Evolutionary conservation across 2,888 invertebrate species (phyloP), one percentile per base, ranked within the genome.

Genomic region (Cremastinae sp.): DNA sequence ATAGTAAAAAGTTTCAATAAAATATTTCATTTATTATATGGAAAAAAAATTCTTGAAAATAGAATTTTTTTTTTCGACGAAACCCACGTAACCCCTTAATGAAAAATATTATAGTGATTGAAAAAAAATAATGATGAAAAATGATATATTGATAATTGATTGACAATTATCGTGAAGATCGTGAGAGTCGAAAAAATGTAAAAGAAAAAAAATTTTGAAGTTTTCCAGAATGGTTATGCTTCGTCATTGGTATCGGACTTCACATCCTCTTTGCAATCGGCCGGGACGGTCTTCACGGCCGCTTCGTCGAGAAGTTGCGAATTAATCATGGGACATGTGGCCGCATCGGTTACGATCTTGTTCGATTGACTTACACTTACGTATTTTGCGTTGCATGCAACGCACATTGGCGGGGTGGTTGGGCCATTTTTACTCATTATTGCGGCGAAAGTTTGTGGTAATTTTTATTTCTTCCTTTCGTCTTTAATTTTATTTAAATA

Each of bases 331-430:
- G 79, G 35, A 62, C 72, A 74, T 1, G 18, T 56, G 56, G 71
- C 59, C 73, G 80, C 0, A 41, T 64, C 3, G 47, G 78, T 51
- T 77, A 81, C 74, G 66, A 64, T 75, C 53, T 78, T 37, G 70
- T 87, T 20, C 84, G 87, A 74, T 83, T 90, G 68, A 37, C 89
- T 0, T 91, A 91, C 81, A 91, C 91, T 37, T 92, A 92, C 75
- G 82, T 91, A 3, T 92, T 92, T 79, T 89, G 91, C 53, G 80
- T 91, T 0, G 88, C 90, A 5, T 91, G 91, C 75, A 91, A 91
- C 72, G 87, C 90, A 82, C 91, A 91, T 51, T 93, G 93, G 92
- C 87, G 91, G 47, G 91, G 91, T 39, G 84, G 88, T n/a, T 93
- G 92, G 91, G 84, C 85, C 20, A 80, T 91, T 56, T 86, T 90